Evolutionary conservation across 2,113 vertebrate genomes (phyloP).

Genomic region (Ammospiza caudacuta): DNA sequence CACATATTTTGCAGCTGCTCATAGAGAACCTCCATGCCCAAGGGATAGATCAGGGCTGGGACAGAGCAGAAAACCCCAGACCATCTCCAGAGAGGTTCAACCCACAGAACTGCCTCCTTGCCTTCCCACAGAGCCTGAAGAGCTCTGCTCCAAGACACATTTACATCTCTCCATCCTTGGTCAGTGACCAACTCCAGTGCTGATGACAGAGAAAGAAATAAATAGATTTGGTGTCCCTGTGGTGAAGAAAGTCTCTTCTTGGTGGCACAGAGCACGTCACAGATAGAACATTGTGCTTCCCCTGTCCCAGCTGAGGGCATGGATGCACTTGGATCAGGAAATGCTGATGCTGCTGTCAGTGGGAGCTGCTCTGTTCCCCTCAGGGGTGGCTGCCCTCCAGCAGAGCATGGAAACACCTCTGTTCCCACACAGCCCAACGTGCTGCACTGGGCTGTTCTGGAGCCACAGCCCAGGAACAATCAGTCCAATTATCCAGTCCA

Average conservation of each 20-base stretch:
- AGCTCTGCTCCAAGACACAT: background rate
- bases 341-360: background rate
- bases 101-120: background rate
- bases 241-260: background rate
- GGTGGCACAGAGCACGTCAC: background rate
- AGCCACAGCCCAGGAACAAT: background rate
- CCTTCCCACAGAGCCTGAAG: background rate
- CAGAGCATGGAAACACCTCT: background rate
- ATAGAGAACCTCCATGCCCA: fast-evolving
- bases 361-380: background rate
- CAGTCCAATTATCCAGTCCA: background rate
- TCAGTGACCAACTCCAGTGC: background rate
- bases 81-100: background rate
- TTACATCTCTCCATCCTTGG: fast-evolving
- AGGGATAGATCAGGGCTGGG: background rate
- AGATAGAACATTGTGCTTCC: background rate
- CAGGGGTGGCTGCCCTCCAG: background rate
- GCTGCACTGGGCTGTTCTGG: background rate
- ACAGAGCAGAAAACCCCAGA: background rate
- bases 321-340: background rate
- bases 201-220: background rate
- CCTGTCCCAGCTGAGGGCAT: background rate
- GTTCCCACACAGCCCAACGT: background rate
- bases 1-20: background rate
- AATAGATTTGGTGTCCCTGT: background rate